Base-by-base conservation (phyloP, 2,797 vertebrate genomes). In the Urophycis tenuis region DNA sequence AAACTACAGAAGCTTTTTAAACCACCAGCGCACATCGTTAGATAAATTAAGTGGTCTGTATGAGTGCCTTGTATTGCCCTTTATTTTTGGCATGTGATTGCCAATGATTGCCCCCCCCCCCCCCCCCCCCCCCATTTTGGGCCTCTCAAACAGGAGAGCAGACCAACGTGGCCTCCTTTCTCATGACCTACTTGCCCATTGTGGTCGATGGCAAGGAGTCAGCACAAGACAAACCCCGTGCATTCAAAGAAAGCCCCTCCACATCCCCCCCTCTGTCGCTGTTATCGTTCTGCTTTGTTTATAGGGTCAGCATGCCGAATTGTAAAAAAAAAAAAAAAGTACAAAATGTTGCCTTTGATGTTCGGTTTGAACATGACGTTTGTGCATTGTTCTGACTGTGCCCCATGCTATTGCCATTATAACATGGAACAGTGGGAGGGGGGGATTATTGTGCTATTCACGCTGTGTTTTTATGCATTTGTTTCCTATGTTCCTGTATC, bases 361-460 rank as follows among this genome's bases (percentile, higher is more conserved):
- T 39, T 19, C 30, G 9, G 74, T 77, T 70, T 73, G 72, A 79
- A 73, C 29, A n/a, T 22, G 78, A 80, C 69, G 0, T 70, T 60
- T 33, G 69, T 71, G 29, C 31, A 31, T 29, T 22, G 53, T 78
- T 53, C 36, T 17, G 71, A 78, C 74, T 81, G 78, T 49, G 41
- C 39, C 70, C 36, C 39, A 22, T 53, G 31, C 32, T 53, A 77
- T 36, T 53, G 82, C 80, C 82, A 79, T 81, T 74, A 73, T 74
- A 25, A 75, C 74, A 75, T 33, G 74, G 74, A 75, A 71, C 74
- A 74, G 64, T 72, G 78, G 22, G 81, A 17, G 81, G 87, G 86
- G 85, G 79, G 80, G 76, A 86, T 36, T 39, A 73, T 75, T 70
- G 36, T 79, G 60, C n/a, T 49, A 41, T 74, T 80, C 32, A 73